Evolutionary conservation across 2,113 vertebrate species (phyloP).

Genomic region (Pterocles orientalis): DNA sequence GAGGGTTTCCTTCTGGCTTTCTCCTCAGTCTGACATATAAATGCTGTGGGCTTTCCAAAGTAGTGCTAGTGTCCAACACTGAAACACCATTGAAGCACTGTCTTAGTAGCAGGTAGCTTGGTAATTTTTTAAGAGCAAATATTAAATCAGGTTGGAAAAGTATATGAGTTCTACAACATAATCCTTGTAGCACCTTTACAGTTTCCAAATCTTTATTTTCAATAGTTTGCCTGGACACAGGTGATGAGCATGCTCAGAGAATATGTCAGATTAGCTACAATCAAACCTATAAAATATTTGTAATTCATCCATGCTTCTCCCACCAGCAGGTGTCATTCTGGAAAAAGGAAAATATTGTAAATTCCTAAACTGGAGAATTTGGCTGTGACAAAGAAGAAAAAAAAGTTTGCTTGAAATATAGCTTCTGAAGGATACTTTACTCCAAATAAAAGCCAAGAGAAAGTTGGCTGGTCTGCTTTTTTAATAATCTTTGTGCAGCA

Average conservation of each 20-base stretch:
- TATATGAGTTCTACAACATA: not conserved
- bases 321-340: conserved; percentile 83
- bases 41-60: not conserved
- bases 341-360: conserved; percentile 78
- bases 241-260: not conserved
- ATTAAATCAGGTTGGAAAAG: not conserved
- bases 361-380: conserved; percentile 63
- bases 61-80: not conserved
- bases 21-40: not conserved
- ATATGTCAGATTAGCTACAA: not conserved
- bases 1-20: not conserved
- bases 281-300: conserved; percentile 47
- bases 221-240: not conserved
- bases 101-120: not conserved
- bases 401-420: not conserved
- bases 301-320: conserved; percentile 72
- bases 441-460: not conserved
- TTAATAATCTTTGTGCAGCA: not conserved
- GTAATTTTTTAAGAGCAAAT: not conserved
- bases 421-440: not conserved
- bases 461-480: not conserved
- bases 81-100: not conserved
- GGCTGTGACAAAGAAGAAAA: conserved; percentile 36
- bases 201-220: not conserved
- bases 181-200: not conserved